Base-by-base conservation (phyloP, 2,113 vertebrate genomes). In the Podarcis muralis region DNA sequence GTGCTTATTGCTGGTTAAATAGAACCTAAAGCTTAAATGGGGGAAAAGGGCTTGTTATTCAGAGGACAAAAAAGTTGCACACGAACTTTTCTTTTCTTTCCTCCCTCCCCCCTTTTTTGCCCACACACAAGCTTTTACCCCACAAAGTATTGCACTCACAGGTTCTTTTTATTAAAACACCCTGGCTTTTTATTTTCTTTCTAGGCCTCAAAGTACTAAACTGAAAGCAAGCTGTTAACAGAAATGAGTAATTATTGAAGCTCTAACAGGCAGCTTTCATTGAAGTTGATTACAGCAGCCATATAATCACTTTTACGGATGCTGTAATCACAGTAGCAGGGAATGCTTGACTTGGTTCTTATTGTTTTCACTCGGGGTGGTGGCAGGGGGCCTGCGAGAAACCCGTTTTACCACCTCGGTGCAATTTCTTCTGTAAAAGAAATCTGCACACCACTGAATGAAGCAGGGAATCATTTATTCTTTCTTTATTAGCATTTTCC, bases 241-340 rank as follows among this genome's bases (percentile, higher is more conserved):
- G 97, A 97, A 97, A 98, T 98, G 97, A 98, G 97, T 97, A 97
- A 98, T 98, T 98, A 98, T 97, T 97, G 96, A 97, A 97, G 97
- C 97, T 97, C 97, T 97, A 97, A 97, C 97, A 97, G 97, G 97
- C 97, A 98, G 97, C 97, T 97, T 97, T 98, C 97, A 98, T 96
- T 97, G 97, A 97, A 97, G 97, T 97, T 98, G 97, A 98, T 98
- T 97, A 97, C 97, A 97, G 97, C 96, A 97, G 97, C 97, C 96
- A 97, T 97, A 97, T 98, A 97, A 98, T 98, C 97, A 97, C 97
- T 97, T 98, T 98, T 98, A 98, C 96, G 96, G 97, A 97, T 97
- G 97, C 96, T 96, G 97, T 97, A 97, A 98, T 97, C 97, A 97
- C 97, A 97, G 97, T 97, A 97, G 97, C 97, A 96, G 96, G 96